phyloP scores from a whole-genome alignment of 2,113 vertebrate genomes.

The Eulemur macaco region DNA sequence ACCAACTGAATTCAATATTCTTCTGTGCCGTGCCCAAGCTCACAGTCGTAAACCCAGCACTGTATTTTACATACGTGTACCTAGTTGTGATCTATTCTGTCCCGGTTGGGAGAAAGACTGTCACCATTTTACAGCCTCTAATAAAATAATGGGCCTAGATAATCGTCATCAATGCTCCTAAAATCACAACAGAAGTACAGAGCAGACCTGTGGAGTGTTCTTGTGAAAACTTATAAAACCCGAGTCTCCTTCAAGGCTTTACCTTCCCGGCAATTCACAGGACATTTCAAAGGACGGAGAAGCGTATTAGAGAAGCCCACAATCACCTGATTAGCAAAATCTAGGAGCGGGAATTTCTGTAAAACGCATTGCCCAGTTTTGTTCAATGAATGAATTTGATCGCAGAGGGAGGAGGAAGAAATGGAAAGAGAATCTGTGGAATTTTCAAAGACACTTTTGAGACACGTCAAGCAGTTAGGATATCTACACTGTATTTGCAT shows the following conservation, averaged over 20 bases:
- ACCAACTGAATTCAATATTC: neutral
- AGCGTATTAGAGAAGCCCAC: accelerated
- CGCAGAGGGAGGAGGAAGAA: too few species aligned
- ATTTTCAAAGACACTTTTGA: neutral
- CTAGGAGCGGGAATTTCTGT: accelerated
- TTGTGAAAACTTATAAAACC: neutral
- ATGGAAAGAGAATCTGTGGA: neutral
- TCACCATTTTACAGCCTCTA: too few species aligned
- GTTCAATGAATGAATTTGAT: neutral
- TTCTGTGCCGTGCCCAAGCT: neutral
- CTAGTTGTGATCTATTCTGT: neutral
- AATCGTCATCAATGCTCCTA: neutral
- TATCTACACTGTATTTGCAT: too few species aligned
- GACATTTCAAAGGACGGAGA: neutral
- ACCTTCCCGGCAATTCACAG: too few species aligned
- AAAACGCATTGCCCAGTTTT: too few species aligned
- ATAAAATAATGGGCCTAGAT: neutral
- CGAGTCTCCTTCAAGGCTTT: neutral
- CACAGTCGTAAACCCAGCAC: neutral
- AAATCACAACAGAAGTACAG: neutral
- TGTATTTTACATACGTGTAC: neutral
- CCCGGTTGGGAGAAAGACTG: neutral
- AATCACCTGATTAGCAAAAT: too few species aligned
- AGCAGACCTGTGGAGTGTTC: neutral
- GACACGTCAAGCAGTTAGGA: accelerated